Base-by-base conservation (phyloP, 2,888 invertebrate species). In the Lasius platythorax region DNA sequence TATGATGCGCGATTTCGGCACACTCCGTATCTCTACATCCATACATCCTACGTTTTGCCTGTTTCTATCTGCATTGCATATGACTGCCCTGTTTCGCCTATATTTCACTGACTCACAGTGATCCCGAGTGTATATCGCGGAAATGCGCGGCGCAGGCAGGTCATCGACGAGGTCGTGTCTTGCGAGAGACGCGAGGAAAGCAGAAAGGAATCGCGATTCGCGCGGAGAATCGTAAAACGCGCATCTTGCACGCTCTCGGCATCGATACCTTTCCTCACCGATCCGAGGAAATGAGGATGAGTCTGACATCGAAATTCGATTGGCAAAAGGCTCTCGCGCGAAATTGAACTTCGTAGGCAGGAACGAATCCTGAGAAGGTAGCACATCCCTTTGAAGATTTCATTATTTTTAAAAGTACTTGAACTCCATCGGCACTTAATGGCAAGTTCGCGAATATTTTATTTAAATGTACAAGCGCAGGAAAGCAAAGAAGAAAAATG, bases 381-480 rank as follows among this genome's bases (percentile, higher is more conserved):
- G 18, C 37, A 23, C 33, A 46, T 33, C 23, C 33, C 18, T 40
- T 46, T 70, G 15, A 73, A 50, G 12, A 73, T 50, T 84, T 76
- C 75, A 74, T 79, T 83, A 84, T 82, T 67, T 72, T 74, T 75
- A 68, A 79, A 86, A 87, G 68, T 15, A 18, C 15, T 64, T 33
- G 8, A 72, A 64, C 4, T 75, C 2, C 12, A 18, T 61, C n/a
- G 9, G n/a, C 63, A 46, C 15, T 2, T 30, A 43, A 74, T 30
- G 4, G 18, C 11, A 37, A 9, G 33, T 37, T 37, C 28, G 15
- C 23, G 43, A 43, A 5, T 61, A 74, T 30, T 74, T 74, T 3
- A 43, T 61, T 61, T 61, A 30, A 73, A 58, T 72, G n/a, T 33
- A 33, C n/a, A 53, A 8, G n/a, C 12, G 3, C 18, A 33, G 53